Percentiles rank a stretch among this genome's conserved stretches.
Evolutionary conservation across 2,888 invertebrate species (phyloP).

Genomic region (Panorpa germanica): DNA sequence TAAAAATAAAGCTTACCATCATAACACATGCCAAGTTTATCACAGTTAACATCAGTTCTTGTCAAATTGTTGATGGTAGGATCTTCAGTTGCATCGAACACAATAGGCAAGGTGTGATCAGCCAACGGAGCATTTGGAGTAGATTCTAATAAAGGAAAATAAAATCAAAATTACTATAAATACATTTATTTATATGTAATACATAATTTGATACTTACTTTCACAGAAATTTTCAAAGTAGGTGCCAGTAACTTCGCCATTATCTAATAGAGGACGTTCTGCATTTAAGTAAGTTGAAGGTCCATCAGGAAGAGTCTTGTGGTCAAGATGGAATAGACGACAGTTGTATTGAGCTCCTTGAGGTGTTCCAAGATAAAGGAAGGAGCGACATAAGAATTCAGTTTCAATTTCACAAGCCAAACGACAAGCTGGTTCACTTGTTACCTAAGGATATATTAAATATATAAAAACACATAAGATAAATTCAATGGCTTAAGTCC

Average conservation of each 20-base stretch:
- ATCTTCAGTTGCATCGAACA: slow-evolving; percentile 62
- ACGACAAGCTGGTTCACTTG: slow-evolving; percentile 74
- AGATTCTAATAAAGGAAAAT: slow-evolving; percentile 26
- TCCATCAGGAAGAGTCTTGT: slow-evolving; percentile 80
- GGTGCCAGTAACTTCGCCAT: slow-evolving; percentile 74
- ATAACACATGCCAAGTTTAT: slow-evolving; percentile 87
- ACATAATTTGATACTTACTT: slow-evolving; percentile 35
- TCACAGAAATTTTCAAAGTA: slow-evolving; percentile 85
- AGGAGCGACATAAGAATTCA: slow-evolving; percentile 76
- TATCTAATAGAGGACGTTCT: slow-evolving; percentile 77
- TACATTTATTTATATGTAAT: slow-evolving; percentile 8
- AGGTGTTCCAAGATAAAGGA: slow-evolving; percentile 50
- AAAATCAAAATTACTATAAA: slow-evolving; percentile 2
- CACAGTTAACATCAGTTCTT: slow-evolving; percentile 70
- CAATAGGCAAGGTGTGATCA: slow-evolving; percentile 47
- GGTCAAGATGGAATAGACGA: slow-evolving; percentile 79
- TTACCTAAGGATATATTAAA: too few species aligned
- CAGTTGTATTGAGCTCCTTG: slow-evolving; percentile 71
- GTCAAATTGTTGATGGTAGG: slow-evolving; percentile 52
- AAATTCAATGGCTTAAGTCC: too few species aligned
- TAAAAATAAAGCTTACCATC: slow-evolving; percentile 46
- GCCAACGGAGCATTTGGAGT: slow-evolving; percentile 22
- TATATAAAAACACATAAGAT: too few species aligned
- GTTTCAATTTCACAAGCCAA: slow-evolving; percentile 83
- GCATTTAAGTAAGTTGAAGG: slow-evolving; percentile 80